Evolutionary conservation across 2,797 vertebrate genomes (phyloP).

Genomic region (Hippoglossus hippoglossus): DNA sequence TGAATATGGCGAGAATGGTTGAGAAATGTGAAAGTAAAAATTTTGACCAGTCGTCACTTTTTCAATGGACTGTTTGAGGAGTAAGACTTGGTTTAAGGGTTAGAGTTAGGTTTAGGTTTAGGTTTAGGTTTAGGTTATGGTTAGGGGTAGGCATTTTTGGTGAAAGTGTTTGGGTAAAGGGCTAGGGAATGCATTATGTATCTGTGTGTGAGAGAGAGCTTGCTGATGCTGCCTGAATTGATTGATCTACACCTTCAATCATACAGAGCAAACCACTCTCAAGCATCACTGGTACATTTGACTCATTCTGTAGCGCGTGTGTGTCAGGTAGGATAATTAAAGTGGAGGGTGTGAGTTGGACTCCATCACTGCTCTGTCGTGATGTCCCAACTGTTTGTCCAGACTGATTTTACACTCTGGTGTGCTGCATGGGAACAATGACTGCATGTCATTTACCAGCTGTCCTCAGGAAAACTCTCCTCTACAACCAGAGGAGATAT

Average conservation of each 20-base stretch:
- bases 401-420: slow-evolving; percentile 4
- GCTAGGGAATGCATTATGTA: too few species aligned
- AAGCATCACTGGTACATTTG: not conserved
- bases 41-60: too few species aligned
- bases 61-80: too few species aligned
- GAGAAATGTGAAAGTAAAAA: too few species aligned
- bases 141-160: too few species aligned
- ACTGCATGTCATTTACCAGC: slow-evolving; percentile 2
- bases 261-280: not conserved
- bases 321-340: not conserved
- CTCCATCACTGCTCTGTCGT: not conserved
- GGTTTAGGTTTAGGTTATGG: too few species aligned
- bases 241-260: too few species aligned
- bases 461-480: not conserved
- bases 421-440: not conserved
- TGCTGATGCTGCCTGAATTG: not conserved
- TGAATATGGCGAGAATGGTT: too few species aligned
- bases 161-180: too few species aligned
- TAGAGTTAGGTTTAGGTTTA: too few species aligned
- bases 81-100: too few species aligned
- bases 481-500: slow-evolving; percentile 10
- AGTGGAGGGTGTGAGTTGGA: not conserved
- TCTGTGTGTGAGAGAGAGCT: not conserved
- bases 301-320: not conserved
- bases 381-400: not conserved